phyloP scores from a whole-genome alignment of 2,113 vertebrate genomes.

The Panthera leo region DNA sequence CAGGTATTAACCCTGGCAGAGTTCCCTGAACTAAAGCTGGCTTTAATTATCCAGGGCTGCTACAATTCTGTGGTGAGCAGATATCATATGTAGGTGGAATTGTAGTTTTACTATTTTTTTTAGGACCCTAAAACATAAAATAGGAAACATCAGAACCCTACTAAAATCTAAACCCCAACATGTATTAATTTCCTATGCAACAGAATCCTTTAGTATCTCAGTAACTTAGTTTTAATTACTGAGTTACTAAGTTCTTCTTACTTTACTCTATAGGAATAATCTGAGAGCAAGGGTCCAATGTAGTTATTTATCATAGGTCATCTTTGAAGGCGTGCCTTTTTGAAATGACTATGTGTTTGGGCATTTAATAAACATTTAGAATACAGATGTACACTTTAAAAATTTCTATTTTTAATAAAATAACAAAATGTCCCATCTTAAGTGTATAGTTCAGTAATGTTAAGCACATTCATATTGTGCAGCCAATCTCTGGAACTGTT shows the following conservation, averaged over 20 bases:
- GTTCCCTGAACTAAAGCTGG: neutral
- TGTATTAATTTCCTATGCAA: neutral
- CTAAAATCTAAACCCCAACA: neutral
- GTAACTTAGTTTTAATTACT: slow-evolving; percentile 23
- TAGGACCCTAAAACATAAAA: slow-evolving; percentile 34
- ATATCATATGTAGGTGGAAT: neutral
- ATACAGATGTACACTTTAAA: neutral
- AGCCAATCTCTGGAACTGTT: neutral
- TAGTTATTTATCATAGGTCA: neutral
- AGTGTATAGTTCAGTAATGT: neutral
- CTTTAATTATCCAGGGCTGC: neutral
- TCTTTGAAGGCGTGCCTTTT: slow-evolving; percentile 19
- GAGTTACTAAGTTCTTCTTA: neutral
- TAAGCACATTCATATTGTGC: neutral
- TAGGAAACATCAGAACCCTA: neutral
- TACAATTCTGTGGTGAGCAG: neutral
- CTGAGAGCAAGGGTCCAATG: neutral
- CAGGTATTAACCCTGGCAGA: neutral
- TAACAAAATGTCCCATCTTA: neutral
- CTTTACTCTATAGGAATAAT: neutral
- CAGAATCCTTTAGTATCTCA: neutral
- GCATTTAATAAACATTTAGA: slow-evolving; percentile 26
- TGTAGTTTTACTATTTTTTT: neutral
- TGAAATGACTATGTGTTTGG: neutral
- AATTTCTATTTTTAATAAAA: neutral